A percentile compares a stretch with the other conserved stretches of the same genome.
Evolutionary conservation across 2,888 invertebrate species (phyloP).

Genomic region (Hypomecis punctinalis): DNA sequence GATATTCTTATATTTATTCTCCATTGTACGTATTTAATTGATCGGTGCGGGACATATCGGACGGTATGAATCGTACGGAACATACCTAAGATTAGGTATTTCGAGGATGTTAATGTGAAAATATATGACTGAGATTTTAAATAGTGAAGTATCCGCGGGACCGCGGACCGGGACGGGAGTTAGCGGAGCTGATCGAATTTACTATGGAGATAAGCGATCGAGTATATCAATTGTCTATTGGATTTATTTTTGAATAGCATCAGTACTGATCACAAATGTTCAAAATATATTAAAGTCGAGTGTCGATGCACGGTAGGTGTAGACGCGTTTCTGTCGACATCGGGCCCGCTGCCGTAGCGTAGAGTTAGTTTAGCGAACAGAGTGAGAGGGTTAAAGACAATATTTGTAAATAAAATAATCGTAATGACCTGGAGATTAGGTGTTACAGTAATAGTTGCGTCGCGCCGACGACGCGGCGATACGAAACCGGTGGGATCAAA

Average conservation of each 20-base stretch:
- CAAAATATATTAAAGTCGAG: constrained; percentile 58
- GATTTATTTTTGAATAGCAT: constrained; percentile 69
- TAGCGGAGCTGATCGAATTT: constrained; percentile 84
- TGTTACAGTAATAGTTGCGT: constrained; percentile 72
- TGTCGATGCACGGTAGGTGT: constrained; percentile 48
- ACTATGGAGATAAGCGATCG: constrained; percentile 83
- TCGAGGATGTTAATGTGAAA: constrained; percentile 49
- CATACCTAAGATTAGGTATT: constrained; percentile 44
- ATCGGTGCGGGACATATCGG: constrained; percentile 62
- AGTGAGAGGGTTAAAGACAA: constrained; percentile 86
- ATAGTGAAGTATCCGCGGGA: constrained; percentile 58
- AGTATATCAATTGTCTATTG: constrained; percentile 73
- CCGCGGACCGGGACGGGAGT: constrained; percentile 54
- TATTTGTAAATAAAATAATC: constrained; percentile 85
- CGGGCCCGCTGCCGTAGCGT: constrained; percentile 80
- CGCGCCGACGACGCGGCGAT: constrained; percentile 65
- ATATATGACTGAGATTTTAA: constrained; percentile 74
- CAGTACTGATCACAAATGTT: constrained; percentile 75
- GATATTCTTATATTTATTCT: constrained; percentile 89
- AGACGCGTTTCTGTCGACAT: constrained; percentile 78
- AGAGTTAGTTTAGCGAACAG: constrained; percentile 82
- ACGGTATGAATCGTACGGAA: constrained; percentile 45
- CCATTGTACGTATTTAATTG: constrained; percentile 79
- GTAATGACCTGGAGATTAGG: constrained; percentile 81
- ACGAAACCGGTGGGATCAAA: constrained; percentile 86